Percentiles rank a stretch among this genome's conserved stretches.
phyloP scores from a whole-genome alignment of 53 echinoderm and acorn worm species.

The Astropecten irregularis region DNA sequence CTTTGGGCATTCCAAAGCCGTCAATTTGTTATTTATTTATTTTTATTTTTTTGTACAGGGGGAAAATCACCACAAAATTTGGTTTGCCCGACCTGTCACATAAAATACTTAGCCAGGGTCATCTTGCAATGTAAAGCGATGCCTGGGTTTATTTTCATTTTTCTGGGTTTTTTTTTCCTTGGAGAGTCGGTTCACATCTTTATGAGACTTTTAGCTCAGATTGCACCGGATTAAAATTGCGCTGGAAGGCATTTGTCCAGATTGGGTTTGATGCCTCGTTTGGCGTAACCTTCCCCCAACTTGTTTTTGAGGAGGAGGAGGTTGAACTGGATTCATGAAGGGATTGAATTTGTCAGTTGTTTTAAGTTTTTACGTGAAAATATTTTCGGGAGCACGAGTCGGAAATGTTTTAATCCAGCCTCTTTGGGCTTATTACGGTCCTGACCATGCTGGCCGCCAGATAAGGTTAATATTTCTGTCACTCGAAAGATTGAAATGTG shows the following conservation, averaged over 20 bases:
- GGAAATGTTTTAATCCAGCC: constrained; percentile 14
- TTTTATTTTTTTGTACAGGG: not conserved
- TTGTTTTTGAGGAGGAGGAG: too few relatives aligned
- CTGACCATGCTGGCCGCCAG: too few relatives aligned
- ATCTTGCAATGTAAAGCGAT: constrained; percentile 38
- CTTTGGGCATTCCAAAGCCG: not conserved
- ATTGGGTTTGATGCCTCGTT: too few relatives aligned
- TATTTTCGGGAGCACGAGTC: not conserved
- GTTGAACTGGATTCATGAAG: too few relatives aligned
- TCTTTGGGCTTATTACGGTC: too few relatives aligned
- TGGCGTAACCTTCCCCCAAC: too few relatives aligned
- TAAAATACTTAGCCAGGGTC: constrained; percentile 36
- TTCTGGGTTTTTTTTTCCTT: not conserved
- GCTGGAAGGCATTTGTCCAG: not conserved
- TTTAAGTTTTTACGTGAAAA: not conserved
- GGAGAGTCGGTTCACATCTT: not conserved
- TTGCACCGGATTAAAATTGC: not conserved
- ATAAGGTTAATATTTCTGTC: not conserved
- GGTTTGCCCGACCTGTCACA: constrained; percentile 10
- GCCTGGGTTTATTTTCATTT: constrained; percentile 46
- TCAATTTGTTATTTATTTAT: not conserved
- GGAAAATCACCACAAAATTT: constrained; percentile 2
- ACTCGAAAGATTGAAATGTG: not conserved
- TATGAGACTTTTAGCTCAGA: not conserved
- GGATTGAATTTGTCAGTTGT: not conserved